A percentile compares a stretch with the other conserved stretches of the same genome.
Conservation (phyloP, 2,113 vertebrate species). For the Haplochromis burtoni region DNA sequence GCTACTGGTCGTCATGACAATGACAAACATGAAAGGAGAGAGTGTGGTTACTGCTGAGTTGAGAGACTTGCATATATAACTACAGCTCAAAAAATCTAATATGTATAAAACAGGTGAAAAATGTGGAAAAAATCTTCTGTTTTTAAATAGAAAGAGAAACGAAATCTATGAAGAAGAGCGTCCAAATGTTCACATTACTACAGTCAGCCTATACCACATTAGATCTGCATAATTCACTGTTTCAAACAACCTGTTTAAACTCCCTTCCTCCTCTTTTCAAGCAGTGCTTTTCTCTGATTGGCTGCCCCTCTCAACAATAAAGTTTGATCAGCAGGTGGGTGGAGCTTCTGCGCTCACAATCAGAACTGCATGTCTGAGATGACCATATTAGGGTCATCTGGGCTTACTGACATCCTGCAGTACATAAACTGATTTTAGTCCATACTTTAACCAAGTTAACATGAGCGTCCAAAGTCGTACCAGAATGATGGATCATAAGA, state of each 20-base stretch:
- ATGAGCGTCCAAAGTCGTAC: fast-evolving
- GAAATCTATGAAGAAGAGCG: fast-evolving
- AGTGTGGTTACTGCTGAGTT: background rate
- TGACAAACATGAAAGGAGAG: background rate
- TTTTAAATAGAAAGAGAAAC: background rate
- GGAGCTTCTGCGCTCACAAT: background rate
- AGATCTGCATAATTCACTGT: background rate
- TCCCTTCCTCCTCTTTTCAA: background rate
- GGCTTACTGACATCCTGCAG: fast-evolving
- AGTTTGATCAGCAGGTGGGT: background rate
- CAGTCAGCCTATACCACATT: fast-evolving
- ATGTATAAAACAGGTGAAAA: background rate
- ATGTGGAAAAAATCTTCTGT: background rate
- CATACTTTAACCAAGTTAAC: background rate
- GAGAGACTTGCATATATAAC: background rate
- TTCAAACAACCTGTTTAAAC: background rate
- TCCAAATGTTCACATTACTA: background rate
- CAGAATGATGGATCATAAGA: background rate
- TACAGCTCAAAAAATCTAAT: background rate
- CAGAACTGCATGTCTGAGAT: background rate
- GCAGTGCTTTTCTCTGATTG: background rate
- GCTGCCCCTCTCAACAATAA: background rate
- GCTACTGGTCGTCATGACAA: background rate
- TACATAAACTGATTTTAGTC: background rate
- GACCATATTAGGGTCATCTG: background rate